Evolutionary conservation across 2,888 invertebrate species (phyloP).

Genomic region (Peribatodes rhomboidaria): DNA sequence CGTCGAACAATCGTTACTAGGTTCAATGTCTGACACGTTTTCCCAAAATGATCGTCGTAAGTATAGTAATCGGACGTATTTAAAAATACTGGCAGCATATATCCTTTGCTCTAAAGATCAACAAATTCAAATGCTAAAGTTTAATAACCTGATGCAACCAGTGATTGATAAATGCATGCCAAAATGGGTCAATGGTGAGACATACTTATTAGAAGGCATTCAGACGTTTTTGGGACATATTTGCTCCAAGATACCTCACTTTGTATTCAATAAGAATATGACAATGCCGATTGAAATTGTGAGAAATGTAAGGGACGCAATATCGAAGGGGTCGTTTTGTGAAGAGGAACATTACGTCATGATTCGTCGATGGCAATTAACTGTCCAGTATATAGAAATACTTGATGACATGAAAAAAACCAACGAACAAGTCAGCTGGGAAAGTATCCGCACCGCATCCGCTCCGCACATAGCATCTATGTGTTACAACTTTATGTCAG

Average conservation of each 20-base stretch:
- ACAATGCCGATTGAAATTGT: conserved; percentile 10
- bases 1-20: conserved; percentile 23
- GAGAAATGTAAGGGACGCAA: not conserved
- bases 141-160: conserved; percentile 15
- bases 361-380: conserved; percentile 22
- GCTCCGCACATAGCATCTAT: conserved; percentile 3
- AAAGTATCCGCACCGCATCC: conserved; percentile 5
- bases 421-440: conserved; percentile 9
- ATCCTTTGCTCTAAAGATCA: conserved; percentile 17
- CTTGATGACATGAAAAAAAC: conserved; percentile 2
- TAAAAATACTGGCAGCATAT: conserved; percentile 15
- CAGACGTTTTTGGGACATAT: conserved; percentile 1
- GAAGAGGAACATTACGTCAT: conserved; percentile 8
- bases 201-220: conserved; percentile 1
- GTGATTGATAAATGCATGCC: conserved; percentile 10
- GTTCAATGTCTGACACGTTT: not conserved
- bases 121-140: conserved; percentile 23
- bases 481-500: not conserved
- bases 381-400: conserved; percentile 10
- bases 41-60: not conserved
- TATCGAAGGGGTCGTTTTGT: conserved; percentile 1
- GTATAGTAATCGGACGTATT: not conserved
- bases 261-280: conserved; percentile 15
- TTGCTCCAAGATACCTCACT: conserved; percentile 1
- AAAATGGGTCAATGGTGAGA: conserved; percentile 5